A percentile compares a stretch with the other conserved stretches of the same genome.
Conservation (phyloP, 2,797 vertebrate genomes). For the Choloepus didactylus region DNA sequence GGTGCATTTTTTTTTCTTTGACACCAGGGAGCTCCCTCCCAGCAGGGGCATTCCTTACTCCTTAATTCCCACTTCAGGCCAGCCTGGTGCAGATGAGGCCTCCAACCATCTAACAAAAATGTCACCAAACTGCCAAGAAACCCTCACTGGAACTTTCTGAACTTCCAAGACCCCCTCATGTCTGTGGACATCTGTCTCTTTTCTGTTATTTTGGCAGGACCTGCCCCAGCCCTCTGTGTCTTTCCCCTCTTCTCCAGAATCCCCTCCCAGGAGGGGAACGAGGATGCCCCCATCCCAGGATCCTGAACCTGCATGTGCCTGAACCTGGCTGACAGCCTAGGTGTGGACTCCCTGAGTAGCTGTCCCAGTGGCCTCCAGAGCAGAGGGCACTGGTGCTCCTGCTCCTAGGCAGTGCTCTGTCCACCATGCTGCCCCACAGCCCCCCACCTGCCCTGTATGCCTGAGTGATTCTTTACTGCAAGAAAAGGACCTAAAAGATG, state of each 20-base stretch:
- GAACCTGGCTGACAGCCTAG: not conserved
- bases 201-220: not conserved
- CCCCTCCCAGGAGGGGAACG: not conserved
- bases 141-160: not conserved
- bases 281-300: not conserved
- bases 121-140: not conserved
- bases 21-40: not conserved
- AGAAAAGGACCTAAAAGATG: not conserved
- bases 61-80: rapidly evolving
- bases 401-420: rapidly evolving
- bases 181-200: not conserved
- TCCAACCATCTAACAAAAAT: not conserved
- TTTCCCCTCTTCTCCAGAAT: not conserved
- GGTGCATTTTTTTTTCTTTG: too few species aligned
- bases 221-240: not conserved
- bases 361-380: too few species aligned
- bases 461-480: not conserved
- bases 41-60: not conserved
- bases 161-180: not conserved
- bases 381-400: not conserved
- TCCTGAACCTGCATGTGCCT: not conserved
- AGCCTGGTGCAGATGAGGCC: not conserved
- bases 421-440: not conserved
- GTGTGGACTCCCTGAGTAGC: not conserved
- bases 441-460: not conserved